Evolutionary conservation across 1,140 invertebrate genomes (phyloP).

Genomic region (Manduca sexta): DNA sequence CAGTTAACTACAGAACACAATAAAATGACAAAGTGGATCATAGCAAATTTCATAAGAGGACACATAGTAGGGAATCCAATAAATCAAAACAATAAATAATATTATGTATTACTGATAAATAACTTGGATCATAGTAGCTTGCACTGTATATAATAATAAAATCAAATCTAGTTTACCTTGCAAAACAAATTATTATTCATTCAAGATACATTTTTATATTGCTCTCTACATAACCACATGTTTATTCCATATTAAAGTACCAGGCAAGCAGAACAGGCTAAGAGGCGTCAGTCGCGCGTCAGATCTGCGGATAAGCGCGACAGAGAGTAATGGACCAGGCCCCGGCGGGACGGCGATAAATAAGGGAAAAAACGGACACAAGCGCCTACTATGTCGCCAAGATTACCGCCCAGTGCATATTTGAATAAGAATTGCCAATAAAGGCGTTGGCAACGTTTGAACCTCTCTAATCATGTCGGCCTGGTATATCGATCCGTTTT

Average conservation of each 20-base stretch:
- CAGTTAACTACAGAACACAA: too few species aligned
- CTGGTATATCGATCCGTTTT: conserved; percentile 23
- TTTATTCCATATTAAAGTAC: conserved; percentile 26
- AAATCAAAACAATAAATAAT: too few species aligned
- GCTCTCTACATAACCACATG: conserved; percentile 14
- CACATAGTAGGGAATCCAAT: too few species aligned
- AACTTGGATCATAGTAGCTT: too few species aligned
- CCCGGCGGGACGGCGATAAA: conserved; percentile 42
- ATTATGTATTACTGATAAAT: too few species aligned
- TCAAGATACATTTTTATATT: conserved; percentile 9
- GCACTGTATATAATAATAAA: too few species aligned
- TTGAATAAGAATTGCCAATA: conserved; percentile 68
- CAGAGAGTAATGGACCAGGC: conserved; percentile 58
- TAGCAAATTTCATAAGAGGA: too few species aligned
- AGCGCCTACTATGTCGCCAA: conserved; percentile 52
- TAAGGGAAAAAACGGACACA: conserved; percentile 56
- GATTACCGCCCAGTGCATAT: conserved; percentile 51
- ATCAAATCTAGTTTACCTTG: too few species aligned
- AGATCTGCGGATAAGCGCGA: conserved; percentile 58
- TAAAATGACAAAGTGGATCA: too few species aligned
- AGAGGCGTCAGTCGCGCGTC: conserved; percentile 58
- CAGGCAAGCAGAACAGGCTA: conserved; percentile 36
- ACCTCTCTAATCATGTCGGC: conserved; percentile 36
- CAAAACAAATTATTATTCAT: neutral
- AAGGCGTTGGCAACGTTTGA: conserved; percentile 35